phyloP scores from a whole-genome alignment of 2,888 invertebrate species.

The Pseudeuparius sepicola region DNA sequence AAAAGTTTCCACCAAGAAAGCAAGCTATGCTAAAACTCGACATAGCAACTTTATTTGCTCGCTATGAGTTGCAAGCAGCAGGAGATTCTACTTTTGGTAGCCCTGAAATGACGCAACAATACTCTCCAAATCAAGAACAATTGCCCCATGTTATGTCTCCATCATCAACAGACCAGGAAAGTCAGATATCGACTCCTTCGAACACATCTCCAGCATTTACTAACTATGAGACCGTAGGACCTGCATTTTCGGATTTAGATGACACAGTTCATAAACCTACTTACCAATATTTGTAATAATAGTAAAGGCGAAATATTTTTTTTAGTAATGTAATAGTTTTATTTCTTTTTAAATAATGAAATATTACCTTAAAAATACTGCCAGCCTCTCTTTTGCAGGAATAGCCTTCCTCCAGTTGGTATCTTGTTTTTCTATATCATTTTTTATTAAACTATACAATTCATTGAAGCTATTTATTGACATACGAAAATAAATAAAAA shows the following conservation, averaged over 20 bases:
- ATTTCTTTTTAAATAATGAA: conserved; percentile 7
- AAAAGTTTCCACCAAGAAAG: conserved; percentile 6
- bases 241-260: conserved; percentile 6
- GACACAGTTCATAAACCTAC: conserved; percentile 3
- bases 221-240: conserved; percentile 1
- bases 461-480: conserved; percentile 10
- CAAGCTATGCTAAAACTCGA: too few relatives aligned
- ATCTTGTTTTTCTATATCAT: conserved; percentile 9
- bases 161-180: conserved; percentile 7
- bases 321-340: too few relatives aligned
- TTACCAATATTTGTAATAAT: too few relatives aligned
- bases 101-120: conserved; percentile 8
- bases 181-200: conserved; percentile 6
- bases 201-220: conserved; percentile 4
- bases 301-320: too few relatives aligned
- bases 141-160: conserved; percentile 2
- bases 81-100: too few relatives aligned
- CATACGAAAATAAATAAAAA: conserved; percentile 12
- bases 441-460: conserved; percentile 8
- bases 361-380: conserved; percentile 11
- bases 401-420: conserved; percentile 10
- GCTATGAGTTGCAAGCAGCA: too few relatives aligned
- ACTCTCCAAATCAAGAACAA: conserved; percentile 1
- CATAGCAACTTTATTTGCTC: too few relatives aligned
- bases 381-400: conserved; percentile 12